A percentile compares a stretch with the other conserved stretches of the same genome.
Conservation (phyloP, 2,888 invertebrate genomes). For the Petrophora chlorosata region DNA sequence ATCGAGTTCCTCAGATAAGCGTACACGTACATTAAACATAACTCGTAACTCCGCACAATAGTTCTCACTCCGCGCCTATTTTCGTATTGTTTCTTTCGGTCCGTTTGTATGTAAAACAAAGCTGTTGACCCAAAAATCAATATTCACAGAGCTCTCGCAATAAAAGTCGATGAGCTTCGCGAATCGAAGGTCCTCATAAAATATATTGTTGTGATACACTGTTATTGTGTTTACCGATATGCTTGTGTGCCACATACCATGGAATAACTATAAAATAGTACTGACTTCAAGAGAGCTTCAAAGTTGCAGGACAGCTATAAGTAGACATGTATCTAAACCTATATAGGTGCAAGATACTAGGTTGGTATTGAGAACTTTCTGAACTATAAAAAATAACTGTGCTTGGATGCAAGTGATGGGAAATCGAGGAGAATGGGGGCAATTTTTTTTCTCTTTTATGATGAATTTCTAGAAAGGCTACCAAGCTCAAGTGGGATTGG, state of each 20-base stretch:
- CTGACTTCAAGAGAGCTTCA: no score
- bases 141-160: constrained; percentile 71
- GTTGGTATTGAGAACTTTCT: no score
- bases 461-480: no score
- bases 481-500: no score
- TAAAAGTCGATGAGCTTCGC: constrained; percentile 73
- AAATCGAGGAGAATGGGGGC: no score
- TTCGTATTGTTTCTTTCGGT: constrained; percentile 34
- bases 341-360: no score
- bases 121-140: constrained; percentile 80
- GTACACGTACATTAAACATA: constrained; percentile 29
- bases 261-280: background rate
- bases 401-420: no score
- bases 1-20: constrained; percentile 39
- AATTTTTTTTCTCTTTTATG: no score
- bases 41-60: constrained; percentile 20
- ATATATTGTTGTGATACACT: constrained; percentile 59
- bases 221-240: constrained; percentile 37
- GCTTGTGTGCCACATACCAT: background rate
- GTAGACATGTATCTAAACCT: no score
- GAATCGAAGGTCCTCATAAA: constrained; percentile 76
- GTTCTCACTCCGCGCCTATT: constrained; percentile 39
- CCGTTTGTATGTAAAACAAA: constrained; percentile 61
- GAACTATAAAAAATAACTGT: no score
- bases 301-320: no score